These are phyloP conservation scores for Scolopax rusticola DNA, from an alignment of 2,797 vertebrate genomes.

Conservation along the genomic window DNA sequence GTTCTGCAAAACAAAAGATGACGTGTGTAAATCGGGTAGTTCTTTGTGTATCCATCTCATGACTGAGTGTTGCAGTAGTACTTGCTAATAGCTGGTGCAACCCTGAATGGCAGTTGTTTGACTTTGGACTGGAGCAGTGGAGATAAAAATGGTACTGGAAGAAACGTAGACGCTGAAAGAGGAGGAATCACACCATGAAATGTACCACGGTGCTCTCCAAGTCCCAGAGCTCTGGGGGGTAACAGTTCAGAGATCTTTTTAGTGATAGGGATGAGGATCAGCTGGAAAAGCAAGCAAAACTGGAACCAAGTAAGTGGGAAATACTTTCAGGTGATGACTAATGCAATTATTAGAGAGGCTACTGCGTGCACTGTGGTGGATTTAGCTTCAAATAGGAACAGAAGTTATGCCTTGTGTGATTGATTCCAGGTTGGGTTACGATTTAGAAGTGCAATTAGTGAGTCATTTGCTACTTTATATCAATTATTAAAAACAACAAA, in stretches of 20 bases:
- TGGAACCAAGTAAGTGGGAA: conserved; percentile 44
- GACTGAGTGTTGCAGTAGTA: not conserved
- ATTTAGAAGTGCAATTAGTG: conserved; percentile 54
- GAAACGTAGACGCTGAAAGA: not conserved
- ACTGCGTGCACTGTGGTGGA: not conserved
- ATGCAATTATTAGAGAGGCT: conserved; percentile 55
- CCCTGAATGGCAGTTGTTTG: not conserved
- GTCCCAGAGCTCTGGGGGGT: not conserved
- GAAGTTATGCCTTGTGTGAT: conserved; percentile 40
- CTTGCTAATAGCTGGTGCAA: not conserved
- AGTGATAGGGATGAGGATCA: not conserved
- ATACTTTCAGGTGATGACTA: conserved; percentile 54
- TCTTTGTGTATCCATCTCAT: not conserved
- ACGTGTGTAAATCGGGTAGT: not conserved
- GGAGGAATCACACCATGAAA: not conserved
- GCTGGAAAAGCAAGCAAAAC: conserved; percentile 47
- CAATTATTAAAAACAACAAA: conserved; percentile 58
- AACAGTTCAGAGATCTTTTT: not conserved
- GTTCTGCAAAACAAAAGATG: not conserved
- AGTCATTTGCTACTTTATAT: conserved; percentile 64
- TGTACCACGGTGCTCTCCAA: not conserved
- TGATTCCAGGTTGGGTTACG: conserved; percentile 63
- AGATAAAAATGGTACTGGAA: not conserved
- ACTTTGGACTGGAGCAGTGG: not conserved
- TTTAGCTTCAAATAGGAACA: conserved; percentile 37